A percentile compares a stretch with the other conserved stretches of the same genome.
Conservation (phyloP, 64 coral and sea anemone genomes). For the Catalaphyllia jardinei region DNA sequence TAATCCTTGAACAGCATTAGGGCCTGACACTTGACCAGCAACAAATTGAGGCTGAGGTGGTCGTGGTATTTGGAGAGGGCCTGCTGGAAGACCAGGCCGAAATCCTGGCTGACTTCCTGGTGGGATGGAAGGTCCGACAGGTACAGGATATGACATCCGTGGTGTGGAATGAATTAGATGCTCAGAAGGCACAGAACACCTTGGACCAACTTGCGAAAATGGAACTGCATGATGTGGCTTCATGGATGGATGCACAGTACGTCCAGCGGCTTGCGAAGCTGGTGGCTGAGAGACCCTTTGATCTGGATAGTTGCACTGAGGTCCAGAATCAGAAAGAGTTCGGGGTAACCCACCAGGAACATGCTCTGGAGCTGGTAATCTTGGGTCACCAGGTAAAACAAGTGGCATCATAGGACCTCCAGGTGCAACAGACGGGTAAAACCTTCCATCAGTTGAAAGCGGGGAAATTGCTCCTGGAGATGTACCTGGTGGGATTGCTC, state of each 20-base stretch:
- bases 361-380: background rate
- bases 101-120: background rate
- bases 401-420: background rate
- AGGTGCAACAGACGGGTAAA: constrained; percentile 7
- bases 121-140: constrained; percentile 2
- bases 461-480: background rate
- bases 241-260: background rate
- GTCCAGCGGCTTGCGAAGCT: background rate
- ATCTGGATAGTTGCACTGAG: constrained; percentile 4
- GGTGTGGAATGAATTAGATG: constrained; percentile 66
- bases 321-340: background rate
- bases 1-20: constrained; percentile 8
- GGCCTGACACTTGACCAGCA: background rate
- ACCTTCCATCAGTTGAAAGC: background rate
- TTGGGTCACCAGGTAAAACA: constrained; percentile 9
- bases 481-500: constrained; percentile 21
- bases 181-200: constrained; percentile 35
- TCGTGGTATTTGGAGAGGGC: background rate
- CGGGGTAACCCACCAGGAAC: background rate
- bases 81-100: constrained; percentile 8
- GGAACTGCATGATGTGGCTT: background rate
- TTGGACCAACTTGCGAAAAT: constrained; percentile 27
- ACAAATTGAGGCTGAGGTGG: constrained; percentile 2
- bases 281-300: background rate
- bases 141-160: constrained; percentile 79